Percentiles rank a stretch among this genome's conserved stretches.
phyloP scores from a whole-genome alignment of 2,113 vertebrate genomes.

The Tachuris rubrigastra region DNA sequence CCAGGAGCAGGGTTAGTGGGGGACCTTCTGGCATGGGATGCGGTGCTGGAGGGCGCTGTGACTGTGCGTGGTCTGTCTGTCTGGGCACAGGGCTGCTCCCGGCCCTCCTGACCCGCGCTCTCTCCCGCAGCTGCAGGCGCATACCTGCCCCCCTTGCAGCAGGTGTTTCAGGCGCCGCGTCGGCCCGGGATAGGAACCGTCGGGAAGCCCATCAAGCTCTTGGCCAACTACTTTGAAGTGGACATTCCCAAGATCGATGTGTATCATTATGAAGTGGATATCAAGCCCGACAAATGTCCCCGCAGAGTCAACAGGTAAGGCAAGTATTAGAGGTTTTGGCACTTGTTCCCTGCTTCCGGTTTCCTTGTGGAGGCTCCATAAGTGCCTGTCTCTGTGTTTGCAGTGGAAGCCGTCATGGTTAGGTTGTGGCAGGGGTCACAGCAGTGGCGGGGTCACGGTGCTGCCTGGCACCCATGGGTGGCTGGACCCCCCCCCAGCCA shows the following conservation, averaged over 20 bases:
- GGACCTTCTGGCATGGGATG: neutral
- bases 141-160: conserved; percentile 95
- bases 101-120: neutral
- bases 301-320: conserved; percentile 98
- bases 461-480: neutral
- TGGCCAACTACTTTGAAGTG: conserved; percentile 99
- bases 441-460: neutral
- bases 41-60: rapidly evolving
- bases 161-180: conserved; percentile 97
- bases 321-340: conserved; percentile 49
- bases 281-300: conserved; percentile 98
- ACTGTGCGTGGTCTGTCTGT: neutral
- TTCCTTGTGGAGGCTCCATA: neutral
- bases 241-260: conserved; percentile 99
- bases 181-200: conserved; percentile 98
- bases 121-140: conserved; percentile 84
- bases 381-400: neutral
- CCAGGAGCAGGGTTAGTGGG: neutral
- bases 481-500: neutral
- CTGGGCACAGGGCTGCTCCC: neutral
- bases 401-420: neutral
- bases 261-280: conserved; percentile 98
- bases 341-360: neutral
- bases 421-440: neutral
- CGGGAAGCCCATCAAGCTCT: conserved; percentile 98